Percentiles rank a stretch among this genome's conserved stretches.
phyloP scores from a whole-genome alignment of 2,113 vertebrate species.

The Phylloscopus whistleri region DNA sequence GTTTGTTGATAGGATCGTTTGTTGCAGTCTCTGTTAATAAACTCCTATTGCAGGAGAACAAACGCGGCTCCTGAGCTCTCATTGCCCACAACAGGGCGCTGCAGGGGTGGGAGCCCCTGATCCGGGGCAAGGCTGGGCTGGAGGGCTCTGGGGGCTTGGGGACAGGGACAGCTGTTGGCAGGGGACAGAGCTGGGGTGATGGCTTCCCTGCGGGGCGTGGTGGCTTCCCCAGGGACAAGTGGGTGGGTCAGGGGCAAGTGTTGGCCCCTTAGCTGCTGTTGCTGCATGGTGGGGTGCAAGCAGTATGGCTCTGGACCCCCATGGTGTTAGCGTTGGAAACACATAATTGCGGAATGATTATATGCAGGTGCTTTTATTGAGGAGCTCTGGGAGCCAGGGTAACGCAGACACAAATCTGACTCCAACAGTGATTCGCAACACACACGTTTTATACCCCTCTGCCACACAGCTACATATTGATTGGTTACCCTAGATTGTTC shows the following conservation, averaged over 20 bases:
- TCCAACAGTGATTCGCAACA: no score
- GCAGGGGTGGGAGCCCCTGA: background rate
- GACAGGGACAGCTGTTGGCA: no score
- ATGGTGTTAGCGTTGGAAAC: no score
- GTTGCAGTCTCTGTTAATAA: background rate
- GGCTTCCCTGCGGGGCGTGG: no score
- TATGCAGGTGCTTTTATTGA: no score
- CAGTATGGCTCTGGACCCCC: background rate
- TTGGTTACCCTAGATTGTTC: no score
- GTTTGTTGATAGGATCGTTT: background rate
- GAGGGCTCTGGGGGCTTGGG: background rate
- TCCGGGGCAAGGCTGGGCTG: background rate
- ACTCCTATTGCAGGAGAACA: background rate
- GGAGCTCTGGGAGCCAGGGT: no score
- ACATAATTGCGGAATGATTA: no score
- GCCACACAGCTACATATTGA: no score
- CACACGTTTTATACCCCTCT: no score
- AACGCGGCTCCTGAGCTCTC: background rate
- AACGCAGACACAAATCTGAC: no score
- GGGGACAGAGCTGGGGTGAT: background rate
- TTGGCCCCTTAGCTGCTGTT: background rate
- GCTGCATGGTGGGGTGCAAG: background rate
- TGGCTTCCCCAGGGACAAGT: background rate
- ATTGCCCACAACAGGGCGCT: background rate
- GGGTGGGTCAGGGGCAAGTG: no score